Evolutionary conservation across 2,888 invertebrate species (phyloP).

Genomic region (Capitulum mitella): DNA sequence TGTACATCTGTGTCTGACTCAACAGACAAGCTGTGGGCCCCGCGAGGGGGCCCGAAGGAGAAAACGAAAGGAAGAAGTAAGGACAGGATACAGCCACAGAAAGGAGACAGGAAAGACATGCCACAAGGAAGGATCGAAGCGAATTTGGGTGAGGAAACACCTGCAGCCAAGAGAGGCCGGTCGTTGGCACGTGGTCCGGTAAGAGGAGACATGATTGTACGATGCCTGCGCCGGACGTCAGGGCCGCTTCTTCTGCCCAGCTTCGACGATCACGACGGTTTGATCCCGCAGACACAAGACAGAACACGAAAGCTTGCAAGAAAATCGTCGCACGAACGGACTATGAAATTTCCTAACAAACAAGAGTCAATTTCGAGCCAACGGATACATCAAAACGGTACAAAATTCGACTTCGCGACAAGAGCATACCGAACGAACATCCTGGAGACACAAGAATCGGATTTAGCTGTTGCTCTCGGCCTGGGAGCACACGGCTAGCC

Average conservation of each 20-base stretch:
- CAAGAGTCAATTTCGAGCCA: background rate
- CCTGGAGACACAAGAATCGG: background rate
- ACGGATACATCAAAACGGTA: background rate
- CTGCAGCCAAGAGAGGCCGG: slow-evolving; percentile 6
- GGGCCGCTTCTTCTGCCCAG: background rate
- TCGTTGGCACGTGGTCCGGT: background rate
- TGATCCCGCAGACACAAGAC: background rate
- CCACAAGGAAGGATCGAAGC: background rate
- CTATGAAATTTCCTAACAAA: background rate
- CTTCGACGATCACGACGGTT: background rate
- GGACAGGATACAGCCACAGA: background rate
- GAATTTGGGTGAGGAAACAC: background rate
- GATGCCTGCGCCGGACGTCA: background rate
- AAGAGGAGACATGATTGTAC: background rate
- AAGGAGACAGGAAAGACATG: background rate
- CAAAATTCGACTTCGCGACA: background rate
- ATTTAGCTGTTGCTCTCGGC: background rate
- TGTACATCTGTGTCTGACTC: background rate
- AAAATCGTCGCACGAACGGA: background rate
- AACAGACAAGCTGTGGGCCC: background rate
- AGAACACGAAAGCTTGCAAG: background rate
- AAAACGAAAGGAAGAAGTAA: background rate
- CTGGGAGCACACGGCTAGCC: background rate
- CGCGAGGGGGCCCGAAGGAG: background rate
- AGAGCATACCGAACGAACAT: background rate